Percentiles rank a stretch among this genome's conserved stretches.
These are phyloP conservation scores for Hydropsyche tenuis DNA, from an alignment of 1,140 invertebrate genomes.

Conservation along the genomic window DNA sequence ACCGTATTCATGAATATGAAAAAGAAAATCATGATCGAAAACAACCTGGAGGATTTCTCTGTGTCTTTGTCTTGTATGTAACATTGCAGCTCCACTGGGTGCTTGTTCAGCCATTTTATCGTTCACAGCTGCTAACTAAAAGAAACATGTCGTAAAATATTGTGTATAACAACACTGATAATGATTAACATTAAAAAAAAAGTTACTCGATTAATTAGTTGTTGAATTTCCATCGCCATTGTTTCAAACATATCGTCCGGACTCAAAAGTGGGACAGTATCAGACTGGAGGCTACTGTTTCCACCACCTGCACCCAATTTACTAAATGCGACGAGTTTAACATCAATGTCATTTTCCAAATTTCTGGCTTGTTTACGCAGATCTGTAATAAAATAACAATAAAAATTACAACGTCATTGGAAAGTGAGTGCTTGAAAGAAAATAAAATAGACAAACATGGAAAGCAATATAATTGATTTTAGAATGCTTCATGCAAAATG, in stretches of 20 bases:
- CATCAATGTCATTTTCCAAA: constrained; percentile 96
- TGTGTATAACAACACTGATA: background rate
- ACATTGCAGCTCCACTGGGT: constrained; percentile 76
- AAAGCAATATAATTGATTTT: background rate
- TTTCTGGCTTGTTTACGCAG: constrained; percentile 90
- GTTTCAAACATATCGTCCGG: constrained; percentile 93
- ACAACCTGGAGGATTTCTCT: constrained; percentile 81
- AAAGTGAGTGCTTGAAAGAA: too few relatives aligned
- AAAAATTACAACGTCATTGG: too few relatives aligned
- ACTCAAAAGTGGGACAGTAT: constrained; percentile 82
- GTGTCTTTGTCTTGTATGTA: constrained; percentile 93
- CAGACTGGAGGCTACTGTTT: constrained; percentile 61
- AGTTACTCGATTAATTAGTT: constrained; percentile 80
- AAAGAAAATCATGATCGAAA: background rate
- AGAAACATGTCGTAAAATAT: constrained; percentile 47
- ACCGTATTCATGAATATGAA: background rate
- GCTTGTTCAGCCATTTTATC: constrained; percentile 87
- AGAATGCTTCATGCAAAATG: too few relatives aligned
- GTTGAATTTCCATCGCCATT: constrained; percentile 89
- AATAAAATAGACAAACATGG: too few relatives aligned
- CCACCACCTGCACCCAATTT: constrained; percentile 83
- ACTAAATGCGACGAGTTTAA: constrained; percentile 94
- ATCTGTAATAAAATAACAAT: constrained; percentile 67
- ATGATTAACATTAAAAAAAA: background rate
- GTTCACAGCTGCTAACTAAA: constrained; percentile 83